Conservation (phyloP, 2,113 vertebrate species). For the Sakesphorus luctuosus region DNA sequence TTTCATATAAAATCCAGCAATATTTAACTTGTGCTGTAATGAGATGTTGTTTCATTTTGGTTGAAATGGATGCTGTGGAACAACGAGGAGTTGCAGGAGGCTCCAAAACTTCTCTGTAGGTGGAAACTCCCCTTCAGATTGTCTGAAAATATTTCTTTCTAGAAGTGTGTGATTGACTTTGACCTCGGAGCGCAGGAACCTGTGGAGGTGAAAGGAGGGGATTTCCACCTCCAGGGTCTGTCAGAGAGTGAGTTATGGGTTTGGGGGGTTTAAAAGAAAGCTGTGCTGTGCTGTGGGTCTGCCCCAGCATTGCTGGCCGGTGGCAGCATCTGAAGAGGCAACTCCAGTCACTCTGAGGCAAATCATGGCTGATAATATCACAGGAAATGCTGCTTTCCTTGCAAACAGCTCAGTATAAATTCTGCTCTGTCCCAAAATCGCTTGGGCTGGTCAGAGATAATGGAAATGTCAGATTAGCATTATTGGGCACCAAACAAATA, state of each 20-base stretch:
- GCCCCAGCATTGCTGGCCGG: not conserved
- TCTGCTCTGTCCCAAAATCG: not conserved
- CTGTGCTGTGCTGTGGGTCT: not conserved
- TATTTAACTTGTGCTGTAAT: not conserved
- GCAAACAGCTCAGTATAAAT: not conserved
- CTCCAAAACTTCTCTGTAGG: not conserved
- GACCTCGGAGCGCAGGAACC: fast-evolving
- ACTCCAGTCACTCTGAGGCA: not conserved
- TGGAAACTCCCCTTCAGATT: not conserved
- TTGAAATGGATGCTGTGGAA: not conserved
- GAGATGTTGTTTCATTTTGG: not conserved
- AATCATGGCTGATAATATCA: not conserved
- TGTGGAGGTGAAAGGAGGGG: not conserved
- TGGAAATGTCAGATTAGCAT: not conserved
- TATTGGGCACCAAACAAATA: not conserved
- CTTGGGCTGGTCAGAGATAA: not conserved
- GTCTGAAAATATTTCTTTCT: not conserved
- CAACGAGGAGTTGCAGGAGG: not conserved
- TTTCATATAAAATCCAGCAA: not conserved
- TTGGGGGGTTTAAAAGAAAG: not conserved
- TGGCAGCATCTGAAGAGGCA: not conserved
- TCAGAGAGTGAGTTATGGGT: not conserved
- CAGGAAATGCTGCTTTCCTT: not conserved
- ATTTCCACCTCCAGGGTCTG: not conserved
- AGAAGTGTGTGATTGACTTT: not conserved